A percentile compares a stretch with the other conserved stretches of the same genome.
phyloP scores from a whole-genome alignment of 2,113 vertebrate genomes.

The Hippolais icterina region DNA sequence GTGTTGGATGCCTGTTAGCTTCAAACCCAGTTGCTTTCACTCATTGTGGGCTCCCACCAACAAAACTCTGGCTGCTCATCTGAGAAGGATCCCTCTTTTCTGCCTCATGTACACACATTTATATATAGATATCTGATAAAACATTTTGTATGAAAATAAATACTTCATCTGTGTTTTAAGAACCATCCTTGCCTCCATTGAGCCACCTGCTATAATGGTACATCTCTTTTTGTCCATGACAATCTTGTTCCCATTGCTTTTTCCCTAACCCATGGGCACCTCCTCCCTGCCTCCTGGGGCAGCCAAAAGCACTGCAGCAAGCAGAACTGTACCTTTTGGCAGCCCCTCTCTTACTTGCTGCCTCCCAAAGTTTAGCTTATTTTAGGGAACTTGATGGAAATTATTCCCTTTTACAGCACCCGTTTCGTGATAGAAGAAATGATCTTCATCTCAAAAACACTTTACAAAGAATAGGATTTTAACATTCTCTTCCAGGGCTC shows the following conservation, averaged over 20 bases:
- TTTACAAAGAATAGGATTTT: not conserved
- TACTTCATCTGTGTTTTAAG: not conserved
- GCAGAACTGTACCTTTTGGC: not conserved
- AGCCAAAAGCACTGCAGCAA: not conserved
- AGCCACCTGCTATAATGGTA: not conserved
- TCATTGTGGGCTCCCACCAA: not conserved
- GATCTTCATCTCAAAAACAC: not conserved
- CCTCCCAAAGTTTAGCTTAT: not conserved
- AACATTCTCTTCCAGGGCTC: not conserved
- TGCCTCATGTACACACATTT: not conserved
- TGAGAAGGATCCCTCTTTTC: not conserved
- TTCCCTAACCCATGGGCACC: not conserved
- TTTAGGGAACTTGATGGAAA: not conserved
- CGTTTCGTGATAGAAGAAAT: not conserved
- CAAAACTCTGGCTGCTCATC: not conserved
- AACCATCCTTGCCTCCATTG: not conserved
- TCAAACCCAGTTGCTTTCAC: not conserved
- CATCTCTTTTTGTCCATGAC: not conserved
- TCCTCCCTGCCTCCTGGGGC: not conserved
- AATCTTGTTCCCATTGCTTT: not conserved
- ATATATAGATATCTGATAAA: not conserved
- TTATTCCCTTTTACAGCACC: not conserved
- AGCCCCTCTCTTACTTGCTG: not conserved
- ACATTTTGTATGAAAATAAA: conserved; percentile 50
- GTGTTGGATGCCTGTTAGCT: not conserved